A percentile compares a stretch with the other conserved stretches of the same genome.
Conservation (phyloP, 2,888 invertebrate genomes). For the Ischnus inquisitorius region DNA sequence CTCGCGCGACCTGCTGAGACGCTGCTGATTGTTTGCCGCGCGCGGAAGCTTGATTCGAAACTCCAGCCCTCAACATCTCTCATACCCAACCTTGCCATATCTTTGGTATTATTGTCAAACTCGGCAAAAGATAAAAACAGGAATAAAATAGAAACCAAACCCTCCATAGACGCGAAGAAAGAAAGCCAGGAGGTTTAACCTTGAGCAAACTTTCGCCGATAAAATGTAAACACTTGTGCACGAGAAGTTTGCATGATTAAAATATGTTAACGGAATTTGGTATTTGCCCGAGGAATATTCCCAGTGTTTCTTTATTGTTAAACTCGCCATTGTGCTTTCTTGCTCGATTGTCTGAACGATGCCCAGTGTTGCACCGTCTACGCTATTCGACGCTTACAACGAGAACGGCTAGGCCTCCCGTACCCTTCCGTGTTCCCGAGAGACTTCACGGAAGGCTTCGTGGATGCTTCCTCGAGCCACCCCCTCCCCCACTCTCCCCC, state of each 20-base stretch:
- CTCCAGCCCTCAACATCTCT: neutral
- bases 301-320: constrained; percentile 3
- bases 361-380: constrained; percentile 12
- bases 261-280: neutral
- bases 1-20: constrained; percentile 44
- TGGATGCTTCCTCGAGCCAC: constrained; percentile 76
- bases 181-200: neutral
- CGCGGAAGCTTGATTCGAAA: constrained; percentile 41
- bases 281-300: neutral
- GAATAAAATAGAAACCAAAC: neutral
- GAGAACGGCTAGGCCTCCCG: constrained; percentile 44
- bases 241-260: neutral
- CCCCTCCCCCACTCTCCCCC: constrained; percentile 71
- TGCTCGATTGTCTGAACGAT: constrained; percentile 4
- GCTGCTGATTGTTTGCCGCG: constrained; percentile 53
- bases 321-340: constrained; percentile 9
- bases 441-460: constrained; percentile 61
- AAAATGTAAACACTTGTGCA: neutral
- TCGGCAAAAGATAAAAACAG: neutral
- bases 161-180: neutral
- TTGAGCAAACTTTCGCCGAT: neutral
- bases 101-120: constrained; percentile 13
- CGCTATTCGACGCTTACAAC: constrained; percentile 48
- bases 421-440: constrained; percentile 76
- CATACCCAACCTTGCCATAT: neutral